Conservation (phyloP, 2,888 invertebrate species). For the Euproctis similis region DNA sequence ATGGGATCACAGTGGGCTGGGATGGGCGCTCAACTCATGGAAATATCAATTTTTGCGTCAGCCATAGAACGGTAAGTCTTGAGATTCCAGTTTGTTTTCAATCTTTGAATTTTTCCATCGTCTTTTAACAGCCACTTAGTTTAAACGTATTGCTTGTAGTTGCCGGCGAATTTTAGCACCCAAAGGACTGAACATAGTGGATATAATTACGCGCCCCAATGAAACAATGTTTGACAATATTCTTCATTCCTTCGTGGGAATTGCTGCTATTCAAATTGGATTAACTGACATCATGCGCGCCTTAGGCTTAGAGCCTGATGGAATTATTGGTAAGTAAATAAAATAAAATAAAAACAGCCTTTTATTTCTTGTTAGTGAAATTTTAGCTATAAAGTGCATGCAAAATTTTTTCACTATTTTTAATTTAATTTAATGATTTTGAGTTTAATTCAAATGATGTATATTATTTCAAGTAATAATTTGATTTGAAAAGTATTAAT, state of each 20-base stretch:
- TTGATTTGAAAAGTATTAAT: too few species aligned
- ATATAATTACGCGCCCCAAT: conserved; percentile 17
- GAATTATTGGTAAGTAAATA: conserved; percentile 19
- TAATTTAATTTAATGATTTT: too few species aligned
- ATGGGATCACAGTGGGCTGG: conserved; percentile 84
- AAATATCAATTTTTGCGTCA: conserved; percentile 75
- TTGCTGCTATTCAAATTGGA: conserved; percentile 15
- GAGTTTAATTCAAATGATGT: too few species aligned
- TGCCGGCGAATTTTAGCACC: conserved; percentile 14
- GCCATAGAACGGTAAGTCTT: conserved; percentile 60
- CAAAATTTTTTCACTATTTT: too few species aligned
- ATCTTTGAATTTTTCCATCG: too few species aligned
- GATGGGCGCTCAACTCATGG: conserved; percentile 80
- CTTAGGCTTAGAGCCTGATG: conserved; percentile 21
- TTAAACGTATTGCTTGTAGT: too few species aligned
- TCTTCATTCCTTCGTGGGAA: conserved; percentile 7
- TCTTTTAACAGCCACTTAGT: too few species aligned
- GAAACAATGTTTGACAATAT: conserved; percentile 7
- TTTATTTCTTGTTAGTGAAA: too few species aligned
- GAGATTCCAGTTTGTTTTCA: neutral
- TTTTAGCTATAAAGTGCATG: too few species aligned
- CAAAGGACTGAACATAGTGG: conserved; percentile 6
- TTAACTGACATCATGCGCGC: conserved; percentile 12
- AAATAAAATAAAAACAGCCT: too few species aligned
- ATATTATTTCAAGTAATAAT: too few species aligned